Evolutionary conservation across 2,113 vertebrate species (phyloP), one percentile per base, ranked within the genome.

Genomic region (Colius striatus): DNA sequence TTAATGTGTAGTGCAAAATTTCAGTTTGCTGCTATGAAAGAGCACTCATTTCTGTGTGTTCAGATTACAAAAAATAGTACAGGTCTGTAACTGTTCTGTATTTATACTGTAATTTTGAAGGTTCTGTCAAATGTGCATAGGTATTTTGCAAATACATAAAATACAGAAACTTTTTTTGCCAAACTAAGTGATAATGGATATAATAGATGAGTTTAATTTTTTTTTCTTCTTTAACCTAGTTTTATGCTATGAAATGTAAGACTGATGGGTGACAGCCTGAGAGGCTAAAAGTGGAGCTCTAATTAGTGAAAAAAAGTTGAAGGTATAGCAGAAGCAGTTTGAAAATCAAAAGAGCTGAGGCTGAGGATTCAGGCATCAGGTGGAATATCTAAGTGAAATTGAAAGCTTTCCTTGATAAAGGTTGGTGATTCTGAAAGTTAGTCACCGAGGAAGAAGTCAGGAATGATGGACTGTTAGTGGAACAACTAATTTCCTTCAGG

Each of bases 341-440:
- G 34, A 36, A 43, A 76, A 30, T 65, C 14, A 7, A 22, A 66
- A 60, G 22, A 22, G 23, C n/a, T 65, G 67, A n/a, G 30, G 5
- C 14, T 71, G 38, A 50, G 32, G 16, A 23, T 15, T 29, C 0
- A 1, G 11, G 20, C 13, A 10, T 57, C 41, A 36, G 16, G n/a
- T 32, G 16, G 26, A 34, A 61, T 27, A 22, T 57, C 38, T 16
- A 5, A 75, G 53, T 61, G 58, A 45, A 29, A 58, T 53, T 53
- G 23, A 38, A 76, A 27, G 26, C n/a, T 61, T 89, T 61, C 20
- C 47, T 61, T 45, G 45, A 23, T 50, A 5, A 34, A 41, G 9
- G 9, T 8, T 71, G 53, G 32, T 55, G 80, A 15, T 27, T 84
- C 34, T 53, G 25, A 36, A 70, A 75, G 41, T 38, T 45, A 43